These are phyloP conservation scores for Cryptocephalus primarius DNA, from an alignment of 2,888 invertebrate species.

Conservation along the genomic window DNA sequence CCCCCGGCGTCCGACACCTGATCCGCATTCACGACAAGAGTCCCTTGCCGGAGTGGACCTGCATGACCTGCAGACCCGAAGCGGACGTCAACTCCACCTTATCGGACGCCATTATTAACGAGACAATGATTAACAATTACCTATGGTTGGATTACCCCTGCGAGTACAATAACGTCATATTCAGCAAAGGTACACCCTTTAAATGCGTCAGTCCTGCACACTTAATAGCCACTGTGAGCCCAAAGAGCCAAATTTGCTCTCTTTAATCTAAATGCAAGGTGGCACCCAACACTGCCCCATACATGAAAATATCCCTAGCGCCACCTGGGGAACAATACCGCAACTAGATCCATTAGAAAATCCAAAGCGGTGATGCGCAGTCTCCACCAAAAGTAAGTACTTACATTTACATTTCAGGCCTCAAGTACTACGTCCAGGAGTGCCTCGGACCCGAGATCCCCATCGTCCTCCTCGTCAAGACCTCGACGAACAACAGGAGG, in stretches of 20 bases:
- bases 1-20: constrained; percentile 72
- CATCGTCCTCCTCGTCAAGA: constrained; percentile 52
- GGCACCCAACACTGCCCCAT: too few relatives aligned
- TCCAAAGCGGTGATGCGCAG: too few relatives aligned
- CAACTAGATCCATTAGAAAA: too few relatives aligned
- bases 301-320: too few relatives aligned
- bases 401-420: constrained; percentile 3
- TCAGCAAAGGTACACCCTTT: constrained; percentile 41
- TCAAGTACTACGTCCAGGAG: constrained; percentile 53
- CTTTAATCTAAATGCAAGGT: too few relatives aligned
- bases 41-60: constrained; percentile 40
- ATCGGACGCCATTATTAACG: constrained; percentile 5
- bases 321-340: too few relatives aligned
- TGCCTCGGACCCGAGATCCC: constrained; percentile 73
- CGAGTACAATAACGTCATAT: constrained; percentile 53
- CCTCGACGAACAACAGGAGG: constrained; percentile 47
- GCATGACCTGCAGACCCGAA: constrained; percentile 48
- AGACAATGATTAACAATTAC: constrained; percentile 32
- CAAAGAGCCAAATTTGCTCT: too few relatives aligned
- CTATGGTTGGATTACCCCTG: constrained; percentile 32
- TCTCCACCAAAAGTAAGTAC: background rate
- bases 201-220: too few relatives aligned
- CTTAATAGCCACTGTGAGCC: too few relatives aligned
- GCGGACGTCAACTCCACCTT: constrained; percentile 28
- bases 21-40: constrained; percentile 52